Conservation (phyloP, 2,888 invertebrate genomes). For the Drosophila flavopinicola region DNA sequence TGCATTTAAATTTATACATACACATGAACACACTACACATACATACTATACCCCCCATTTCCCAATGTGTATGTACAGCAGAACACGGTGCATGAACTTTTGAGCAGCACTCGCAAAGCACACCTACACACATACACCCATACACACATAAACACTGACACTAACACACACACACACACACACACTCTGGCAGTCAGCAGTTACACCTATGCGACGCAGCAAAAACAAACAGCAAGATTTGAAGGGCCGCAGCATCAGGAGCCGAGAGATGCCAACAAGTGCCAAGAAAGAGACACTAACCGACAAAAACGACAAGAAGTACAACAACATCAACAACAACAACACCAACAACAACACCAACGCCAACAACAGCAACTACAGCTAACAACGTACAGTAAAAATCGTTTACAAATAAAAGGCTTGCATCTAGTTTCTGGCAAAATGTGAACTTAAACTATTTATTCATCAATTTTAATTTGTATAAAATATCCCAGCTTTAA, state of each 20-base stretch:
- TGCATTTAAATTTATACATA: conserved; percentile 35
- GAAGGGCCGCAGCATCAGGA: conserved; percentile 61
- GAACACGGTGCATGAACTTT: conserved; percentile 81
- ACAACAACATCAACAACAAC: conserved; percentile 32
- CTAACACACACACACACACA: conserved; percentile 17
- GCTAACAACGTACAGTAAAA: conserved; percentile 54
- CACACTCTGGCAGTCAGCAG: conserved; percentile 26
- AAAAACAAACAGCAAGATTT: conserved; percentile 70
- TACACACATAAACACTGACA: conserved; percentile 29
- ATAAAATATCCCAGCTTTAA: no score
- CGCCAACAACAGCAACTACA: conserved; percentile 33
- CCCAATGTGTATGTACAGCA: conserved; percentile 29
- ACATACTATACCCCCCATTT: no score
- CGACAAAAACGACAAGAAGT: conserved; percentile 48
- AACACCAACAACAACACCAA: conserved; percentile 48
- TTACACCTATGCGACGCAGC: conserved; percentile 52
- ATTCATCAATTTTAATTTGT: no score
- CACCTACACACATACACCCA: conserved; percentile 32
- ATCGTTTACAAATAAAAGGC: conserved; percentile 8
- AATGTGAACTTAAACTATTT: no score
- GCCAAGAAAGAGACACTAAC: conserved; percentile 59
- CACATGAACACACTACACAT: conserved; percentile 24
- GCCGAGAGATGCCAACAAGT: conserved; percentile 66
- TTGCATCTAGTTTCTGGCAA: no score
- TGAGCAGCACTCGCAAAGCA: conserved; percentile 76